These are phyloP conservation scores for Dasyprocta punctata DNA, from an alignment of 2,113 vertebrate species.

Conservation along the genomic window DNA sequence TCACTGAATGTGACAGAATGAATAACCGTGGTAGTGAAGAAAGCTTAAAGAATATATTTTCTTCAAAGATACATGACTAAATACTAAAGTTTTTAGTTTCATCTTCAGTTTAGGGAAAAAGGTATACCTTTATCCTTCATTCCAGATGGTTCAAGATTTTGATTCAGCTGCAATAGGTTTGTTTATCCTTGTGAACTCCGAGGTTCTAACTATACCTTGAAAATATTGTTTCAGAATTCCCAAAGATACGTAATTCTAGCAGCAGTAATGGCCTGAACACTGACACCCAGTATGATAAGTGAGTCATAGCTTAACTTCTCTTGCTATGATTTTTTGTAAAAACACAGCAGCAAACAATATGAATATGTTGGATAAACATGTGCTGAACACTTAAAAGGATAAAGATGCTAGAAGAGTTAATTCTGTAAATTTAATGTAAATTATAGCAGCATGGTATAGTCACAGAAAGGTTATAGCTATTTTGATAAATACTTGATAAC, in stretches of 20 bases:
- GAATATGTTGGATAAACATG: slow-evolving; percentile 19
- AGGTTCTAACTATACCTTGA: slow-evolving; percentile 10
- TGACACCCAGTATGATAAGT: neutral
- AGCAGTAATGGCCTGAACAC: neutral
- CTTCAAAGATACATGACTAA: slow-evolving; percentile 9
- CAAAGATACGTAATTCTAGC: slow-evolving; percentile 9
- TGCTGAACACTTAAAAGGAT: slow-evolving; percentile 3
- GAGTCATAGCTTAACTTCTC: neutral
- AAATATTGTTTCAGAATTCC: neutral
- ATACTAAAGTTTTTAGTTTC: slow-evolving; percentile 29
- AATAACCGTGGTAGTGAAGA: neutral
- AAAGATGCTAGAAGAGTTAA: neutral
- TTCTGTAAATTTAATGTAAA: neutral
- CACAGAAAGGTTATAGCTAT: neutral
- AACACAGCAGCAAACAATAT: neutral
- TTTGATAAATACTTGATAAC: slow-evolving; percentile 42
- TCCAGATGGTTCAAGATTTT: neutral
- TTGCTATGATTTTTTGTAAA: slow-evolving; percentile 16
- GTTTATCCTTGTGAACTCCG: neutral
- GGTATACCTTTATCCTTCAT: neutral
- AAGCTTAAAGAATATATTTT: neutral
- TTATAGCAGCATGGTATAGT: neutral
- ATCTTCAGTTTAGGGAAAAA: neutral
- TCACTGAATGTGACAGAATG: neutral
- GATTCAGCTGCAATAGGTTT: neutral